phyloP scores from a whole-genome alignment of 2,888 invertebrate species.

The Perithous albicinctus region DNA sequence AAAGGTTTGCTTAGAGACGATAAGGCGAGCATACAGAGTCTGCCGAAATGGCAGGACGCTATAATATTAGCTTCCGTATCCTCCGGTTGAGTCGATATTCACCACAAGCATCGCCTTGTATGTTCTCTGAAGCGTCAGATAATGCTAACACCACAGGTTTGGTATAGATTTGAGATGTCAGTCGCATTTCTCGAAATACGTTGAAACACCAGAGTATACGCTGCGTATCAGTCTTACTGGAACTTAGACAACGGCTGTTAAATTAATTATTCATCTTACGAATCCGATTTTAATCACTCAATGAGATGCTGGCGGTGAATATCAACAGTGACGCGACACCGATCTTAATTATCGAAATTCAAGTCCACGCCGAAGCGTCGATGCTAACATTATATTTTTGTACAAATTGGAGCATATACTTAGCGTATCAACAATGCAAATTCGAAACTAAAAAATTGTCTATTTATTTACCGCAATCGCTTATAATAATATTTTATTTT shows the following conservation, averaged over 20 bases:
- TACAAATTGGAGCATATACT: no score
- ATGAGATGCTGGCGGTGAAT: no score
- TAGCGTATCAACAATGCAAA: no score
- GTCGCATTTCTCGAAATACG: background rate
- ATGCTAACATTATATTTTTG: no score
- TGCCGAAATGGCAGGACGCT: background rate
- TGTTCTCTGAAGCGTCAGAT: background rate
- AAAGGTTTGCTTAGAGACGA: constrained; percentile 11
- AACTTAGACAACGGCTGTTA: background rate
- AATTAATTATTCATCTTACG: no score
- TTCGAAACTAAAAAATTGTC: no score
- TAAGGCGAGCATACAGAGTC: background rate
- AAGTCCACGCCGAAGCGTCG: no score
- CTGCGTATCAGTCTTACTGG: background rate
- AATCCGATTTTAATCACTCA: no score
- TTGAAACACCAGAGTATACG: background rate
- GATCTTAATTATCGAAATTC: no score
- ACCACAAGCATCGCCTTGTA: background rate
- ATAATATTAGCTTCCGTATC: constrained; percentile 24
- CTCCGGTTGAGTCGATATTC: background rate
- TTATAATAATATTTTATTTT: no score
- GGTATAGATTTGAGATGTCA: background rate
- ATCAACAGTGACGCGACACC: no score
- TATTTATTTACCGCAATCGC: no score
- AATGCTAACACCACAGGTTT: background rate